Percentiles rank a stretch among this genome's conserved stretches.
phyloP scores from a whole-genome alignment of 2,113 vertebrate species.

The Phalacrocorax pelagicus region DNA sequence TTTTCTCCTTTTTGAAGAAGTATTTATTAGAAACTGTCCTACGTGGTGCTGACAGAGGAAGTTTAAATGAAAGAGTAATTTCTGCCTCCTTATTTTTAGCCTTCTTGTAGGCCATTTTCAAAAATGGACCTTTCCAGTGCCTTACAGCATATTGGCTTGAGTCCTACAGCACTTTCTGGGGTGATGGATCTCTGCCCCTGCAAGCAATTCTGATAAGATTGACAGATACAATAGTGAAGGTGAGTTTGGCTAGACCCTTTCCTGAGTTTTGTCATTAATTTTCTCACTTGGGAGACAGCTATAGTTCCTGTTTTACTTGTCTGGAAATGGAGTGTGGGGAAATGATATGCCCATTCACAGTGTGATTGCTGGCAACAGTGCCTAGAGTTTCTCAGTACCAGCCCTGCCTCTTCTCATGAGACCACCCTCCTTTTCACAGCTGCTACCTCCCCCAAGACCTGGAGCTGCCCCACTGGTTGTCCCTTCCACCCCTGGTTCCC shows the following conservation, averaged over 20 bases:
- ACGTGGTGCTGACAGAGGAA: conserved; percentile 29
- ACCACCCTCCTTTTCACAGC: neutral
- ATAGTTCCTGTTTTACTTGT: neutral
- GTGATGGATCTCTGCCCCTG: neutral
- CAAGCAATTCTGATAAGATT: neutral
- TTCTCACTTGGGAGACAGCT: neutral
- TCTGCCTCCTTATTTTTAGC: conserved; percentile 39
- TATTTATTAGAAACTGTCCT: conserved; percentile 52
- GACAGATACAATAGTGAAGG: neutral
- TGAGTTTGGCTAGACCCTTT: neutral
- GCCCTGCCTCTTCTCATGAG: neutral
- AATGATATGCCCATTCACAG: neutral
- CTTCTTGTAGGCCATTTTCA: neutral
- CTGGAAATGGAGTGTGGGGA: neutral
- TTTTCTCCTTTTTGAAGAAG: conserved; percentile 21
- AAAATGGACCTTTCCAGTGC: neutral
- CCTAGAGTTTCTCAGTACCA: neutral
- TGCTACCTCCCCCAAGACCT: neutral
- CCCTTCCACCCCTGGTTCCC: neutral
- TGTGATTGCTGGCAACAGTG: neutral
- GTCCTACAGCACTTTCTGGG: neutral
- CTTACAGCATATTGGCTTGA: neutral
- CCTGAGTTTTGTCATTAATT: neutral
- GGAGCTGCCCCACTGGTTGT: neutral
- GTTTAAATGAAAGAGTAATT: conserved; percentile 41